Evolutionary conservation across 1,140 invertebrate species (phyloP).

Genomic region (Leptonema lineaticorne): DNA sequence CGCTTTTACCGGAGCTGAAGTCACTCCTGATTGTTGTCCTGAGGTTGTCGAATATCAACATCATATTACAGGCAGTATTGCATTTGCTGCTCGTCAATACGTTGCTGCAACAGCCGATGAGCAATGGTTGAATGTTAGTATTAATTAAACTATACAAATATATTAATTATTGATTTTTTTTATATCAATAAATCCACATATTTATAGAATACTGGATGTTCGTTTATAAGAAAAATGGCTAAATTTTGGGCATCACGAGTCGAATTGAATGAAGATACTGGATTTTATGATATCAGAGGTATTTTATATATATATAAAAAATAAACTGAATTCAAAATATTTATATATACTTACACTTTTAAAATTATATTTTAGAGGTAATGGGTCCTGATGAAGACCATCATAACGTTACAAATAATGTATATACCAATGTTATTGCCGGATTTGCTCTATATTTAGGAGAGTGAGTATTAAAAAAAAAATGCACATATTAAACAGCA

Average conservation of each 20-base stretch:
- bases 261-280: constrained; percentile 50
- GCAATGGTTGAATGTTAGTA: constrained; percentile 51
- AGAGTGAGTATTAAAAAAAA: constrained; percentile 44
- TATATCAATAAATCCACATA: neutral
- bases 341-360: neutral
- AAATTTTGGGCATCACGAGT: constrained; percentile 59
- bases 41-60: constrained; percentile 57
- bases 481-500: neutral
- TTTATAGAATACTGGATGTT: constrained; percentile 55
- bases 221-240: constrained; percentile 57
- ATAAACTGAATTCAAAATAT: neutral
- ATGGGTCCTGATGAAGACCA: constrained; percentile 65
- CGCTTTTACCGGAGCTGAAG: constrained; percentile 58
- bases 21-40: constrained; percentile 59
- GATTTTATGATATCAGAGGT: constrained; percentile 55
- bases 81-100: constrained; percentile 56
- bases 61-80: constrained; percentile 58
- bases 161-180: constrained; percentile 1
- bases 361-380: constrained; percentile 46
- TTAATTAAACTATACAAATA: neutral
- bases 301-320: constrained; percentile 33
- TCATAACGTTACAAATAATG: constrained; percentile 56
- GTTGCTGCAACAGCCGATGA: constrained; percentile 54
- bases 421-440: constrained; percentile 59
- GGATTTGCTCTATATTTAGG: constrained; percentile 59